These are phyloP conservation scores for Mythimna impura DNA, from an alignment of 2,888 invertebrate species.

Conservation along the genomic window DNA sequence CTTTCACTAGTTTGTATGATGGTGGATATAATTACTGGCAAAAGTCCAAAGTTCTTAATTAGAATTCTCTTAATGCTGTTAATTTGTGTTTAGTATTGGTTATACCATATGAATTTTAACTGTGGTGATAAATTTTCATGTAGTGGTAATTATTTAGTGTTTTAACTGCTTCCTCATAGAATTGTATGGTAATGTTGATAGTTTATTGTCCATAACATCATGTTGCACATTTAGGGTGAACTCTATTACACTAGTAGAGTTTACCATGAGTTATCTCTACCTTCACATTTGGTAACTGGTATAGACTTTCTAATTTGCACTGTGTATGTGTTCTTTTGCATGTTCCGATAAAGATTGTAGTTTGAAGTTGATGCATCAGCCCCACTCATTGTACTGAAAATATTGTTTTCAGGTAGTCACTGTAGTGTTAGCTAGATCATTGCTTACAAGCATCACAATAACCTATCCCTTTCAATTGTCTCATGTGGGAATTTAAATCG, in stretches of 20 bases:
- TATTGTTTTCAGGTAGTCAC: slow-evolving; percentile 25
- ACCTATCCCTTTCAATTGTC: slow-evolving; percentile 37
- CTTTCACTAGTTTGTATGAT: slow-evolving; percentile 72
- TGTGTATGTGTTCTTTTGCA: not conserved
- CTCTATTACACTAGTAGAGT: not conserved
- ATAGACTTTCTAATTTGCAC: slow-evolving; percentile 31
- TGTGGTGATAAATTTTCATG: slow-evolving; percentile 29
- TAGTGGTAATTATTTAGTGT: slow-evolving; percentile 27
- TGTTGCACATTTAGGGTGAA: not conserved
- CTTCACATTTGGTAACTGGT: not conserved
- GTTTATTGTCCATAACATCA: slow-evolving; percentile 17
- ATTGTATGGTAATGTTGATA: not conserved
- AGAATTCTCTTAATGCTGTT: slow-evolving; percentile 78
- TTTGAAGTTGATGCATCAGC: not conserved
- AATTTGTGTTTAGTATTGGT: slow-evolving; percentile 68
- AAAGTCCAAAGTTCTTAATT: slow-evolving; percentile 81
- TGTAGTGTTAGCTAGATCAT: slow-evolving; percentile 27
- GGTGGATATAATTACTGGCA: slow-evolving; percentile 78
- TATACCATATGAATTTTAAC: slow-evolving; percentile 41
- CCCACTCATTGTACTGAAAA: not conserved
- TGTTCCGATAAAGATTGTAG: not conserved
- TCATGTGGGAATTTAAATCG: slow-evolving; percentile 32
- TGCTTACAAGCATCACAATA: slow-evolving; percentile 38
- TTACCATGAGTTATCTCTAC: not conserved
- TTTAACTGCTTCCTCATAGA: not conserved